Conservation (phyloP, 2,113 vertebrate genomes). For the Columbina picui region DNA sequence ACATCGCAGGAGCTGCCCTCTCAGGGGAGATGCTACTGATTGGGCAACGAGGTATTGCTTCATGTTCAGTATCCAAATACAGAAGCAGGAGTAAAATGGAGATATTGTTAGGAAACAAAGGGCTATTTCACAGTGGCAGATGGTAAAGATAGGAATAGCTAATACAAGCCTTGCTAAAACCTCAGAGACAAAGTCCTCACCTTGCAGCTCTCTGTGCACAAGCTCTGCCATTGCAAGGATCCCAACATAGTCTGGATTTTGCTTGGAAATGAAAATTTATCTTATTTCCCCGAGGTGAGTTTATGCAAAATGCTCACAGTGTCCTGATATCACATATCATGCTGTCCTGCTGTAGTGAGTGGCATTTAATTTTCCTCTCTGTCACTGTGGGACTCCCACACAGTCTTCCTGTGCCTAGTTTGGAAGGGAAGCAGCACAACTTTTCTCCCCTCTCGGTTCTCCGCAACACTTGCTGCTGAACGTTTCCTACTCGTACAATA, state of each 20-base stretch:
- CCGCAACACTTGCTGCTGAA: background rate
- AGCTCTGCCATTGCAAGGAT: background rate
- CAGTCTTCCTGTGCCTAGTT: background rate
- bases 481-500: background rate
- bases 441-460: background rate
- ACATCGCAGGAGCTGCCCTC: background rate
- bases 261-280: background rate
- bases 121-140: background rate
- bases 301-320: background rate
- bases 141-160: background rate
- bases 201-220: background rate
- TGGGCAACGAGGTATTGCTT: background rate
- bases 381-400: background rate
- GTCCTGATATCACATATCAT: background rate
- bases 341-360: background rate
- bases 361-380: background rate
- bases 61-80: background rate
- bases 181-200: background rate
- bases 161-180: rapidly evolving
- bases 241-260: background rate
- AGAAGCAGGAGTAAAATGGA: background rate
- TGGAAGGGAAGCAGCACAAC: background rate
- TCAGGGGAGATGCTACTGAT: background rate
- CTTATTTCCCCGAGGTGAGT: background rate
- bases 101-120: conserved; percentile 1